phyloP scores from a whole-genome alignment of 2,888 invertebrate genomes.

The Pinctada fucata region DNA sequence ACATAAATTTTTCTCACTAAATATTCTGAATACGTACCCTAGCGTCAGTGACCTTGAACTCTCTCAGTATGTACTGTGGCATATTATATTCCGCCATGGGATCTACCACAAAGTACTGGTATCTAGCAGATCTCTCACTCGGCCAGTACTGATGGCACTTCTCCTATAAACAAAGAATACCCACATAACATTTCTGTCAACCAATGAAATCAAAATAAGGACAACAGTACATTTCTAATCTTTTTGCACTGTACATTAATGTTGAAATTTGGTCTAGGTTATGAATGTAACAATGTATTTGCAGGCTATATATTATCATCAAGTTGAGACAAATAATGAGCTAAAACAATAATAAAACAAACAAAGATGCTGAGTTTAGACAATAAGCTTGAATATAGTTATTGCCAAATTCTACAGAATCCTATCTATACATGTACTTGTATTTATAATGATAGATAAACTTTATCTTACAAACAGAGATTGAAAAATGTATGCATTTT shows the following conservation, averaged over 20 bases:
- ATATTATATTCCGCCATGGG: constrained; percentile 99
- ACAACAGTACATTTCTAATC: neutral
- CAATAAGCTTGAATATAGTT: too few species aligned
- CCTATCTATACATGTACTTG: too few species aligned
- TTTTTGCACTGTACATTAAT: neutral
- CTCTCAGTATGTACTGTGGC: constrained; percentile 98
- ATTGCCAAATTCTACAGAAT: too few species aligned
- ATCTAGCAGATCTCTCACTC: constrained; percentile 95
- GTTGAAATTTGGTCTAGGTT: neutral
- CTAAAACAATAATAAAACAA: too few species aligned
- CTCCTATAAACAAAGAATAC: constrained; percentile 84
- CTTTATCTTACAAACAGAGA: too few species aligned
- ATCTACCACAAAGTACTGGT: constrained; percentile 98
- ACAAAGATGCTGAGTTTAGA: too few species aligned
- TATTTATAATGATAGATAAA: too few species aligned
- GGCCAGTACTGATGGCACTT: constrained; percentile 99
- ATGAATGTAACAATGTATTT: neutral
- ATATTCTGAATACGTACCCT: constrained; percentile 78
- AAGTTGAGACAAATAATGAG: too few species aligned
- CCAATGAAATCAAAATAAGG: neutral
- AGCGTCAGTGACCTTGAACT: constrained; percentile 99
- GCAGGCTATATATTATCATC: too few species aligned
- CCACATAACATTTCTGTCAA: neutral
- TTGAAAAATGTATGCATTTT: too few species aligned
- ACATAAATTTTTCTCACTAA: neutral